Percentiles rank a stretch among this genome's conserved stretches.
These are phyloP conservation scores for Regulus satrapa DNA, from an alignment of 2,113 vertebrate species.

Conservation along the genomic window DNA sequence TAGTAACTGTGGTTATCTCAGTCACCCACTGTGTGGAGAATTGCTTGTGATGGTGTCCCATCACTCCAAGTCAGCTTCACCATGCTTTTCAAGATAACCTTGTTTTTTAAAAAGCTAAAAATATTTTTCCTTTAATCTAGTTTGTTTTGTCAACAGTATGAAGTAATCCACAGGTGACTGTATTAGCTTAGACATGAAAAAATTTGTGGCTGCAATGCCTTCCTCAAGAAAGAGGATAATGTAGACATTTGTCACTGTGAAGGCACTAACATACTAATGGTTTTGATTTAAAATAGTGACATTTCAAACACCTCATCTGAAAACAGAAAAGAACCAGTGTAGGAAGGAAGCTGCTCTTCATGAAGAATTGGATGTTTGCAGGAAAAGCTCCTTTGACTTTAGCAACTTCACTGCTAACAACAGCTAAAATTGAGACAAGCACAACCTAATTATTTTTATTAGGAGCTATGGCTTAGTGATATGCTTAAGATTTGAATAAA, in stretches of 20 bases:
- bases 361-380: neutral
- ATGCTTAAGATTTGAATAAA: neutral
- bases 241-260: neutral
- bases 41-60: neutral
- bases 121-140: neutral
- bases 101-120: neutral
- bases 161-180: neutral
- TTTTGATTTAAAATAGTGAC: slow-evolving; percentile 5
- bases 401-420: neutral
- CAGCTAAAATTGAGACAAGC: neutral
- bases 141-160: neutral
- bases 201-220: neutral
- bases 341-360: neutral
- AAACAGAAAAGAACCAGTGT: neutral
- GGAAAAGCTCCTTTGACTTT: neutral
- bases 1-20: neutral
- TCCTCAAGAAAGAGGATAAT: neutral
- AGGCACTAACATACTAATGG: neutral
- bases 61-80: neutral
- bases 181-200: slow-evolving; percentile 11
- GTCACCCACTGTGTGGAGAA: neutral
- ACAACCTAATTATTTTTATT: neutral
- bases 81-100: neutral
- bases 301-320: neutral
- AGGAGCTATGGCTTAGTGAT: neutral